Base-by-base conservation (phyloP, 2,888 invertebrate genomes). In the Dolichomitus sp. region DNA sequence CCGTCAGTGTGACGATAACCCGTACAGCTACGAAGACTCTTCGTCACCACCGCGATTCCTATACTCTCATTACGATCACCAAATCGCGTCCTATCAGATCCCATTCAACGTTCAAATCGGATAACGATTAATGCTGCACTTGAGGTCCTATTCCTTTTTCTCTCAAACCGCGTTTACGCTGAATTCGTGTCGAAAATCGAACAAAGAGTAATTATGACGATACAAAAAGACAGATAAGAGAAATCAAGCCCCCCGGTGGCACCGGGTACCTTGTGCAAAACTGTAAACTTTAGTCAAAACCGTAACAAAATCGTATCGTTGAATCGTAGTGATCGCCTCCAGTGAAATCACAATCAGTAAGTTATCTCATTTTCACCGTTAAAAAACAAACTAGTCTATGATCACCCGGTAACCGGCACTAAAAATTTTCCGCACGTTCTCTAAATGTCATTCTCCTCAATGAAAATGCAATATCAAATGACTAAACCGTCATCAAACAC, bases 1-100 rank as follows among this genome's bases (percentile, higher is more conserved):
- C 83, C 83, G 83, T 83, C 83, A 83, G 83, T 65, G 75, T 83
- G 83, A 83, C 54, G 75, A 61, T 68, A 40, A 17, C 48, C 23
- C 66, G 12, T 42, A 72, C 68, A 70, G 33, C 37, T 48, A 40
- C 23, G 45, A 68, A 37, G 66, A 48, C 50, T 40, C 30, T 68
- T 52, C 45, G 66, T 30, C 80, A 57, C 61, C 48, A 4, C 30
- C 23, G 9, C 37, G 19, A 50, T 48, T 74, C 59, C 54, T 61
- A 57, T 27, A 52, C 48, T 40, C 59, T 65, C 83, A 80, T 80
- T 63, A 48, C 66, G 48, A 52, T 80, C 45, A 72, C 33, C 54
- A 52, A 66, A 14, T 42, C n/a, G 52, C 12, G 30, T 69, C 69
- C 61, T 68, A 80, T 69, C 76, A 63, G 76, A 19, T 61, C 73